Evolutionary conservation across 2,888 invertebrate species (phyloP), one percentile per base, ranked within the genome.

Genomic region (Molorchus minor): DNA sequence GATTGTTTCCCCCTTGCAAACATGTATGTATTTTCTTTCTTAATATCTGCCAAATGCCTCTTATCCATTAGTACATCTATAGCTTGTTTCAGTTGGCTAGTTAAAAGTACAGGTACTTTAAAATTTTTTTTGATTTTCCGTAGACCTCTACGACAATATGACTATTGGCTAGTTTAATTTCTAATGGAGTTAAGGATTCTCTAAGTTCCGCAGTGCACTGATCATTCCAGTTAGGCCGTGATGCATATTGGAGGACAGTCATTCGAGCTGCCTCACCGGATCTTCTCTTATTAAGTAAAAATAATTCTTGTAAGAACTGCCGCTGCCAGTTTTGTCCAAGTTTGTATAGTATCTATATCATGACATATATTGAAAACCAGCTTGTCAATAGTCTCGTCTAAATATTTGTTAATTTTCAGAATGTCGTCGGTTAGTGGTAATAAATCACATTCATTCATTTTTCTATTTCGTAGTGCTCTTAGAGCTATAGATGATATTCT

Each of bases 241-340:
- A 51, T 8, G 56, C 30, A 36, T 62, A 65, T 12, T 62, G 49
- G 8, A 13, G 3, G 17, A 62, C 15, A 2, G 60, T 65, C 47
- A 62, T 57, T 35, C 38, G 46, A 0, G 65, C 43, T n/a, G 59
- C 44, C 38, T 65, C 62, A 8, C 62, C 65, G 3, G 35, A 49
- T 17, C 65, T 36, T 35, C 60, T 53, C 57, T 65, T 61, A 38
- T 65, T 65, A 33, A 65, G 62, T n/a, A 62, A 36, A 36, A 65
- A n/a, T 58, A n/a, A 65, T 54, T 25, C 36, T 45, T 10, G 20
- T 5, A 16, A 51, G 15, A 8, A 16, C 30, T 1, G 45, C 7
- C 3, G 41, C 3, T 17, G 60, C 60, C 17, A 56, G 40, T 20
- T 15, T 13, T 3, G 15, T 19, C 46, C 55, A 60, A 17, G 21